Base-by-base conservation (phyloP, 2,888 invertebrate genomes). In the Prosopocoilus inquinatus region DNA sequence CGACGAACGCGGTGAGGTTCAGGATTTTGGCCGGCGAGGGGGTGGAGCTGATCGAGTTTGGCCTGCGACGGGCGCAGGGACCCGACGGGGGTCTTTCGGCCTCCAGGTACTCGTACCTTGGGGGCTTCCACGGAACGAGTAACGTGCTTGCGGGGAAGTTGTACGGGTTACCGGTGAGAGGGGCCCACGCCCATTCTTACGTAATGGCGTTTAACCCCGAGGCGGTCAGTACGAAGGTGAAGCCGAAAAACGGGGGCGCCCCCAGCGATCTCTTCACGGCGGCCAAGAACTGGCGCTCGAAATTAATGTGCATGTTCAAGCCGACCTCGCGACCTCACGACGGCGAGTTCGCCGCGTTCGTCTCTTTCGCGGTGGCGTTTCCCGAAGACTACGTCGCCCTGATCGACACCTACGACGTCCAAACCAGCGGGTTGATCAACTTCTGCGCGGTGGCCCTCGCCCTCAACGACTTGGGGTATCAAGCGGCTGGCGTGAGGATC, bases 371-470 rank as follows among this genome's bases (percentile, higher is more conserved):
- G 51, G 85, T 92, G 72, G 94, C 98, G 55, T 98, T 98, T 80
- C 98, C 98, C 1, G 84, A 91, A 69, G 88, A 89, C 67, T 96
- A 98, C 80, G 84, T 95, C 80, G 96, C 96, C 50, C 86, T 99
- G 64, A 91, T 99, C 76, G 98, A 99, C 80, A 99, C 98, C 69
- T 99, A 99, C 80, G 97, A 99, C 84, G 95, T 96, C 74, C 89
- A 95, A 82, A 94, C 92, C 84, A 96, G 96, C 80, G 98, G 98
- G 8, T 79, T 98, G 56, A 81, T 96, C 53, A 98, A 99, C 80
- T 99, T 97, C 78, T 94, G 94, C 76, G 92, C 97, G 0, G 96
- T 97, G 49, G 94, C 96, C 0, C 76, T 97, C 76, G 94, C 95
- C 0, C 80, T 99, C 36, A 83, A 91, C 72, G 92, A 96, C 66